A percentile compares a stretch with the other conserved stretches of the same genome.
Evolutionary conservation across 1,140 invertebrate genomes (phyloP).

Genomic region (Bombus sibiricus): DNA sequence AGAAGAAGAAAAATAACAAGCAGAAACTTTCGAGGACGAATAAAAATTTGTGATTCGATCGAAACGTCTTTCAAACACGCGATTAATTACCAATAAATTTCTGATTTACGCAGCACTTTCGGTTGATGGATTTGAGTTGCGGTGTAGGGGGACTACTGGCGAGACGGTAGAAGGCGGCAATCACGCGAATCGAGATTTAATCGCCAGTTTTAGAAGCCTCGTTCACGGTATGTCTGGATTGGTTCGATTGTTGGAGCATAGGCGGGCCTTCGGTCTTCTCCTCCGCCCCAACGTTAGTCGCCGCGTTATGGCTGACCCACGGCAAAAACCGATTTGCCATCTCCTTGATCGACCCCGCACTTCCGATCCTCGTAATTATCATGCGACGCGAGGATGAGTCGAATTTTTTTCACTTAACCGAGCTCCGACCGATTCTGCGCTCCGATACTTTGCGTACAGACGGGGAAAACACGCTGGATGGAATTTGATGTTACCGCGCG

Average conservation of each 20-base stretch:
- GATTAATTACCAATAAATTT: not conserved
- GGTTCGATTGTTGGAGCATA: slow-evolving; percentile 67
- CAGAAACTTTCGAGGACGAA: no score
- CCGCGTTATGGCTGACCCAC: slow-evolving; percentile 73
- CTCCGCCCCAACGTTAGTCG: slow-evolving; percentile 74
- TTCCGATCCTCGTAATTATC: slow-evolving; percentile 56
- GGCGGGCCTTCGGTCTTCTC: slow-evolving; percentile 73
- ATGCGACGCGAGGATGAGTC: slow-evolving; percentile 18
- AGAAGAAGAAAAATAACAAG: not conserved
- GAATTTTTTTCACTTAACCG: not conserved
- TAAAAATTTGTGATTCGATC: not conserved
- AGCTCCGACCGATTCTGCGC: not conserved
- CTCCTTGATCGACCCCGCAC: slow-evolving; percentile 43
- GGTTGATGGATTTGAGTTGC: fast-evolving
- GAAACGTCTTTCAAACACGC: not conserved
- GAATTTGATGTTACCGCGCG: not conserved
- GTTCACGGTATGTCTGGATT: slow-evolving; percentile 67
- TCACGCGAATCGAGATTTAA: slow-evolving; percentile 50
- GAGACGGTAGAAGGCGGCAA: not conserved
- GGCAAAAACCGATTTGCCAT: slow-evolving; percentile 65
- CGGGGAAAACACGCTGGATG: not conserved
- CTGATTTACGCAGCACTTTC: not conserved
- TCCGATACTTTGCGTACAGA: no score
- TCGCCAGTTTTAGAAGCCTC: slow-evolving; percentile 58
- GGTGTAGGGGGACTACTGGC: not conserved